A percentile compares a stretch with the other conserved stretches of the same genome.
These are phyloP conservation scores for Manacus vitellinus DNA, from an alignment of 2,113 vertebrate genomes.

Conservation along the genomic window DNA sequence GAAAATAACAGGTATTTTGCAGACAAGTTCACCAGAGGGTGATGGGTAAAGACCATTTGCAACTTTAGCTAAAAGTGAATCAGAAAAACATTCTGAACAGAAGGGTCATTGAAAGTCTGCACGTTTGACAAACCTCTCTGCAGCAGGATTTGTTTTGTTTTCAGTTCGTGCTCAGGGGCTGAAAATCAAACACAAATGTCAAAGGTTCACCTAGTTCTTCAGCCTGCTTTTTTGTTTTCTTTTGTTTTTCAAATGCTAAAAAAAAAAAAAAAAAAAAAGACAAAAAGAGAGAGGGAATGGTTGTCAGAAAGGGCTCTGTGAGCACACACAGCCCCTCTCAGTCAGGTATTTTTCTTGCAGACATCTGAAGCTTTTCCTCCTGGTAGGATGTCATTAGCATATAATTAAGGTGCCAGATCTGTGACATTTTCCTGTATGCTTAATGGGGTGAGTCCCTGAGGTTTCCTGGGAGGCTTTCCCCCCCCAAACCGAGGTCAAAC, in stretches of 20 bases:
- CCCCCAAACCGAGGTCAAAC: not conserved
- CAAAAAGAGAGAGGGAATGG: not conserved
- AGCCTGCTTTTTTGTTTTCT: not conserved
- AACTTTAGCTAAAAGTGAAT: not conserved
- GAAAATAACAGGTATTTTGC: not conserved
- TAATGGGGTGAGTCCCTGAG: constrained; percentile 22
- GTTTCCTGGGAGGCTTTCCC: not conserved
- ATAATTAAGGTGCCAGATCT: constrained; percentile 37
- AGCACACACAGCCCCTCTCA: not conserved
- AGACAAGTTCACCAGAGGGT: not conserved
- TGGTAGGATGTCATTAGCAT: constrained; percentile 25
- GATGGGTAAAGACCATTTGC: not conserved
- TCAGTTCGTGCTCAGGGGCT: not conserved
- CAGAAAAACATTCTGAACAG: not conserved
- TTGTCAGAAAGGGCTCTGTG: not conserved
- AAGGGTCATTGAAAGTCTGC: not conserved
- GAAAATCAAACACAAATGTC: constrained; percentile 35
- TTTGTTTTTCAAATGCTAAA: not conserved
- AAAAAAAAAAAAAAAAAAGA: not conserved
- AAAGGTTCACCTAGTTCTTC: constrained; percentile 3
- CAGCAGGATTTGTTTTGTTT: constrained; percentile 45
- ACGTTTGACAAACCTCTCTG: not conserved
- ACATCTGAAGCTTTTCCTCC: not conserved
- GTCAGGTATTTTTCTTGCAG: not conserved
- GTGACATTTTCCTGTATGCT: not conserved